A percentile compares a stretch with the other conserved stretches of the same genome.
These are phyloP conservation scores for Drepana falcataria DNA, from an alignment of 2,888 invertebrate species.

Conservation along the genomic window DNA sequence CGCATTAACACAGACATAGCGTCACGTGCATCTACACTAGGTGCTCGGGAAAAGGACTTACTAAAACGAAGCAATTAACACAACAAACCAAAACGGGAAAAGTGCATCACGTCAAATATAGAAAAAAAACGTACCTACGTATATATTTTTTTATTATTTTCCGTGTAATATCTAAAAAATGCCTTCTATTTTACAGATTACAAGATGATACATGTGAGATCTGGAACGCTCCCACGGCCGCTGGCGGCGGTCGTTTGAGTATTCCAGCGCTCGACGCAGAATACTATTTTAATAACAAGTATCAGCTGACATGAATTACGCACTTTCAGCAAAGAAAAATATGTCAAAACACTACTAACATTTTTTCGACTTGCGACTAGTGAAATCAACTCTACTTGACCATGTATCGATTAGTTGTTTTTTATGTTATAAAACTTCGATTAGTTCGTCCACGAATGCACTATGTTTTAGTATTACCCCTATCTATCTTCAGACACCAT, in stretches of 20 bases:
- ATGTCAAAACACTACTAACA: conserved; percentile 80
- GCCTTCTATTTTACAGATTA: conserved; percentile 69
- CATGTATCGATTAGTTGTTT: conserved; percentile 71
- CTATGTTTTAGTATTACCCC: conserved; percentile 71
- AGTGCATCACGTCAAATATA: conserved; percentile 69
- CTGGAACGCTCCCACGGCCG: conserved; percentile 63
- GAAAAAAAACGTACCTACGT: conserved; percentile 56
- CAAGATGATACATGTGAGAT: conserved; percentile 42
- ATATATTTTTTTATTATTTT: conserved; percentile 42
- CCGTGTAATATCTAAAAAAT: conserved; percentile 58
- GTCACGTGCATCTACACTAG: conserved; percentile 38
- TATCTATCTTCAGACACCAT: conserved; percentile 58
- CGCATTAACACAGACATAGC: conserved; percentile 27
- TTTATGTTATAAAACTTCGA: conserved; percentile 61
- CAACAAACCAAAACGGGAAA: conserved; percentile 62
- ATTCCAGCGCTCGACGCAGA: conserved; percentile 52
- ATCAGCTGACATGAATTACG: conserved; percentile 79
- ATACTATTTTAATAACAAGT: conserved; percentile 58
- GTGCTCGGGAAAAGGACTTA: conserved; percentile 60
- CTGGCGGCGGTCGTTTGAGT: conserved; percentile 51
- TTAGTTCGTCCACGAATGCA: conserved; percentile 72
- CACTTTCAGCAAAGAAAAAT: conserved; percentile 80
- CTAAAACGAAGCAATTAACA: conserved; percentile 73
- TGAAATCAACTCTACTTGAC: conserved; percentile 80
- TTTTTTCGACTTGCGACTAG: conserved; percentile 78